Percentiles rank a stretch among this genome's conserved stretches.
Conservation (phyloP, 2,113 vertebrate genomes). For the Pantherophis guttatus region DNA sequence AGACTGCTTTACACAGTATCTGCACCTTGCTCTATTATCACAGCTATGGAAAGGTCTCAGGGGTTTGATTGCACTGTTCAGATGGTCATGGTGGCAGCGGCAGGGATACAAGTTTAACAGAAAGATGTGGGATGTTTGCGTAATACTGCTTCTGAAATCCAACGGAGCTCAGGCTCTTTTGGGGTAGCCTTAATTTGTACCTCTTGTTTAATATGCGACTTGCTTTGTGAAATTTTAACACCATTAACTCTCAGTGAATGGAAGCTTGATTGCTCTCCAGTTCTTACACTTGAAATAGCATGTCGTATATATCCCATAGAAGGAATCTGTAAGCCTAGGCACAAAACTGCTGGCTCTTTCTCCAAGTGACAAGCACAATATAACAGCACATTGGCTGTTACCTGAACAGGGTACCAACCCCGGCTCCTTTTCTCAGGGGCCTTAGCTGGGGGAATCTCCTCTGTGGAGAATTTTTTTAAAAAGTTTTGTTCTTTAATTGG, state of each 20-base stretch:
- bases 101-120: constrained; percentile 33
- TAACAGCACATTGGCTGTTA: constrained; percentile 75
- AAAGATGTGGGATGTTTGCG: constrained; percentile 20
- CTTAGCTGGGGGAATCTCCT: constrained; percentile 67
- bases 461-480: constrained; percentile 53
- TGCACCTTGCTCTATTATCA: constrained; percentile 48
- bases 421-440: constrained; percentile 64
- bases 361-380: constrained; percentile 77
- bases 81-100: not conserved
- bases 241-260: constrained; percentile 29
- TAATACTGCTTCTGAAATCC: constrained; percentile 43
- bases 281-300: constrained; percentile 38
- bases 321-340: constrained; percentile 48
- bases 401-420: constrained; percentile 71
- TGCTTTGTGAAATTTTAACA: constrained; percentile 11
- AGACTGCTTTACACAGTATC: constrained; percentile 67
- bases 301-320: constrained; percentile 41
- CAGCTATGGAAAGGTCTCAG: constrained; percentile 47
- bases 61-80: constrained; percentile 45
- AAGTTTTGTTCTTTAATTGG: constrained; percentile 60
- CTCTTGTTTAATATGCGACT: constrained; percentile 36
- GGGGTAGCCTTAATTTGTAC: constrained; percentile 28
- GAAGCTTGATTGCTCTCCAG: constrained; percentile 40
- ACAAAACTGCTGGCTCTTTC: constrained; percentile 62
- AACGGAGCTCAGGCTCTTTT: constrained; percentile 37